Percentiles rank a stretch among this genome's conserved stretches.
These are phyloP conservation scores for Actinostola sp. DNA, from an alignment of 92 coral and sea anemone genomes.

Conservation along the genomic window DNA sequence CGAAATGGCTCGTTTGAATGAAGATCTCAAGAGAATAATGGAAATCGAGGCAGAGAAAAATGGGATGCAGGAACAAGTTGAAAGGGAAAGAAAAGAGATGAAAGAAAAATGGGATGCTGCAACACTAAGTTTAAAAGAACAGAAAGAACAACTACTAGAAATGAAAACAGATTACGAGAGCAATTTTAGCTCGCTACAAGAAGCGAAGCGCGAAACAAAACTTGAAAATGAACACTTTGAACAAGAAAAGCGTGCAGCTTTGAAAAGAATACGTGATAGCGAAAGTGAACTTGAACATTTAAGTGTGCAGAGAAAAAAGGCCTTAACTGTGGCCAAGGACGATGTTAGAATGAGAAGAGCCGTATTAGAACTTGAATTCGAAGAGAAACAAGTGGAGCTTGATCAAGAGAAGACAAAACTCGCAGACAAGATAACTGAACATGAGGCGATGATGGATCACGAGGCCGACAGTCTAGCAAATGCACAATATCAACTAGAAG, in stretches of 20 bases:
- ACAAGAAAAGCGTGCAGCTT: constrained; percentile 59
- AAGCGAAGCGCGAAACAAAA: constrained; percentile 68
- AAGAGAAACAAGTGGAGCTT: constrained; percentile 63
- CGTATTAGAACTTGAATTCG: constrained; percentile 77
- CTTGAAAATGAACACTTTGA: constrained; percentile 77
- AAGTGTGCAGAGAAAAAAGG: constrained; percentile 67
- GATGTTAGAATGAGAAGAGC: constrained; percentile 78
- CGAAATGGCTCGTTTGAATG: constrained; percentile 68
- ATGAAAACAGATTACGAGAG: constrained; percentile 70
- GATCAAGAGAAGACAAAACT: constrained; percentile 60
- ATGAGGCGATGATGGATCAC: constrained; percentile 77
- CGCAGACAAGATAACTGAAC: constrained; percentile 71
- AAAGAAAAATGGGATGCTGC: constrained; percentile 77
- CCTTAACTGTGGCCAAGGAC: constrained; percentile 56
- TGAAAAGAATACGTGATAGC: constrained; percentile 54
- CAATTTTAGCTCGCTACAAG: constrained; percentile 75
- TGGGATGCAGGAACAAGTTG: constrained; percentile 58
- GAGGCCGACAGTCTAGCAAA: constrained; percentile 91
- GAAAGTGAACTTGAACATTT: constrained; percentile 61
- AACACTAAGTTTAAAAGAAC: constrained; percentile 62
- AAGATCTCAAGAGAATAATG: constrained; percentile 79
- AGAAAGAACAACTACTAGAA: constrained; percentile 57
- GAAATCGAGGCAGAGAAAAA: constrained; percentile 79
- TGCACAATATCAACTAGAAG: constrained; percentile 69
- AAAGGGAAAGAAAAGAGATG: constrained; percentile 68